phyloP scores from a whole-genome alignment of 2,888 invertebrate genomes.

The Nowickia ferox region DNA sequence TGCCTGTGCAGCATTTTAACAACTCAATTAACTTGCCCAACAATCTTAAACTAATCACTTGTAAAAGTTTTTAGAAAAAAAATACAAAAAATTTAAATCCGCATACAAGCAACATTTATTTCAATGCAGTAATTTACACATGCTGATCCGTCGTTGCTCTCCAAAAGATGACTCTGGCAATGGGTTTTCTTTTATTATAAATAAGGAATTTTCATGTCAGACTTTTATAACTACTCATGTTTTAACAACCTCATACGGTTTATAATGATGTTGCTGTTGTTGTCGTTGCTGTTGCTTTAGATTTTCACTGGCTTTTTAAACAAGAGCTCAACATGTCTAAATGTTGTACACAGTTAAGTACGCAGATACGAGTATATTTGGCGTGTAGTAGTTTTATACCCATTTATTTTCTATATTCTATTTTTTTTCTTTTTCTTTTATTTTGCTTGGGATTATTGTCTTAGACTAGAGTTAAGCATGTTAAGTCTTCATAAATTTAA shows the following conservation, averaged over 20 bases:
- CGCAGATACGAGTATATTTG: conserved; percentile 29
- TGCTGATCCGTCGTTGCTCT: conserved; percentile 40
- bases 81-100: conserved; percentile 4
- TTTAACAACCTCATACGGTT: conserved; percentile 60
- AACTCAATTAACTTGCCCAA: conserved; percentile 57
- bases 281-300: conserved; percentile 23
- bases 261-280: background rate
- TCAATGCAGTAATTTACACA: conserved; percentile 61
- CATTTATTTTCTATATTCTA: background rate
- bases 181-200: conserved; percentile 34
- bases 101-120: conserved; percentile 48
- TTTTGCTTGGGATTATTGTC: conserved; percentile 57
- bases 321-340: conserved; percentile 58
- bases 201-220: conserved; percentile 59
- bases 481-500: conserved; percentile 70
- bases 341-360: conserved; percentile 1
- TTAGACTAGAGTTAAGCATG: conserved; percentile 62
- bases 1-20: conserved; percentile 1
- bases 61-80: conserved; percentile 1
- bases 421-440: background rate
- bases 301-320: conserved; percentile 43
- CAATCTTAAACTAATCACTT: conserved; percentile 40
- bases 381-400: conserved; percentile 28
- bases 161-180: conserved; percentile 29
- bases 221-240: conserved; percentile 68